Base-by-base conservation (phyloP, 30 jellyfish, hydroid and myxozoan genomes). In the Cassiopea andromeda region DNA sequence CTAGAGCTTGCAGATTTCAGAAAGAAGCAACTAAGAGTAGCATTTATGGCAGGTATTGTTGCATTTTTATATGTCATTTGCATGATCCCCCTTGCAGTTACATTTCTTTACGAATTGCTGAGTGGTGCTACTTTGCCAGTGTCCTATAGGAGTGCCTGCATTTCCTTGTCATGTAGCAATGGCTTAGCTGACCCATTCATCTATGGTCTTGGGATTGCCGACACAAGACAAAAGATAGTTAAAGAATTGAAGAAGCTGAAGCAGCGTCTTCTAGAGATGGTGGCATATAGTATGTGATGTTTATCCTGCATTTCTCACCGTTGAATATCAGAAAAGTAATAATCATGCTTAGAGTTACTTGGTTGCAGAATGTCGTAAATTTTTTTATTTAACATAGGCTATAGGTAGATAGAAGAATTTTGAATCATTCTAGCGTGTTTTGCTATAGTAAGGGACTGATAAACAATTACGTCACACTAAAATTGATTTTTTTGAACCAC, bases 1-100 rank as follows among this genome's bases (percentile, higher is more conserved):
- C 9, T 46, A 38, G 81, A 72, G 58, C 60, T 46, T 38, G 60
- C 81, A 3, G 58, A 72, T 19, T 46, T 14, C 81, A 72, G 81
- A 46, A 72, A 72, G 60, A 72, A 72, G 81, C 81, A 72, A 12
- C 18, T 72, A 50, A 72, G 27, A 72, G 81, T 72, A 6, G 81
- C 81, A 38, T 38, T 46, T 15, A 27, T 46, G 58, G 57, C 81
- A 38, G 81, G 81, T 2, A 15, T 46, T 14, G 81, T 72, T 12
- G 81, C 81, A 15, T 7, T 72, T 7, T 50, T 38, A 16, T 72
- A 14, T 15, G 18, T 72, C 2, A 2, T 72, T 2, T 72, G 81
- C 60, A 72, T 19, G 81, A 8, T 27, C 5, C 81, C 81, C 60
- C 14, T 72, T 38, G 57, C 60, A 44, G 3, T 19, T 38, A 4